Base-by-base conservation (phyloP, 2,888 invertebrate genomes). In the Steromphala cineraria region DNA sequence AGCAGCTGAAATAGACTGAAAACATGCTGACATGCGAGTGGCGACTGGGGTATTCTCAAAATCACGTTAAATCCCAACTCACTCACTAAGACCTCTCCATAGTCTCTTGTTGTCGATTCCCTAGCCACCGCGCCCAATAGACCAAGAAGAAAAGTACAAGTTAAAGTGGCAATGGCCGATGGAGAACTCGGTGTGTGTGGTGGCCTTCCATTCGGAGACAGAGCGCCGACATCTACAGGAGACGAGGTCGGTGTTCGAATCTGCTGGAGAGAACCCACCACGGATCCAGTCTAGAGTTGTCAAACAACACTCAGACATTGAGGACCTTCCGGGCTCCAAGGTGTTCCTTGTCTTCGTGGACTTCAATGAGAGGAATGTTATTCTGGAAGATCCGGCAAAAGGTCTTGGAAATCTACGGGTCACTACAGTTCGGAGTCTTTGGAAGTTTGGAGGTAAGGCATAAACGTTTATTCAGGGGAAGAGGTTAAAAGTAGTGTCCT, bases 281-380 rank as follows among this genome's bases (percentile, higher is more conserved):
- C 28, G 31, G 31, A 71, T 71, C 71, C 71, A 71, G n/a, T n/a
- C 71, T 36, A 21, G 71, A 19, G 53, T 75, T 17, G 52, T 75
- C 1, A 17, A 28, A 1, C 19, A 52, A 17, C 55, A 76, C 40
- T 19, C 31, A 4, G 75, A 46, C 53, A 67, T 80, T 5, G 21
- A 40, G 19, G 8, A 75, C 0, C 46, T 80, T 19, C 79, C 75
- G 2, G 76, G 46, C 15, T 71, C 19, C 17, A 80, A 62, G 52
- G 62, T 81, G 0, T 71, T 74, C 56, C 36, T 84, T 36, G 77
- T 84, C 4, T 84, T 78, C 55, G 81, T 84, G 0, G 84, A 84
- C 24, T 79, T 76, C 56, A 82, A 84, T n/a, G 81, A 81, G 52
- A 53, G 78, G 40, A 77, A 82, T 67, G 75, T 82, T 1, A 84